A percentile compares a stretch with the other conserved stretches of the same genome.
phyloP scores from a whole-genome alignment of 2,113 vertebrate genomes.

The Oryzias curvinotus region DNA sequence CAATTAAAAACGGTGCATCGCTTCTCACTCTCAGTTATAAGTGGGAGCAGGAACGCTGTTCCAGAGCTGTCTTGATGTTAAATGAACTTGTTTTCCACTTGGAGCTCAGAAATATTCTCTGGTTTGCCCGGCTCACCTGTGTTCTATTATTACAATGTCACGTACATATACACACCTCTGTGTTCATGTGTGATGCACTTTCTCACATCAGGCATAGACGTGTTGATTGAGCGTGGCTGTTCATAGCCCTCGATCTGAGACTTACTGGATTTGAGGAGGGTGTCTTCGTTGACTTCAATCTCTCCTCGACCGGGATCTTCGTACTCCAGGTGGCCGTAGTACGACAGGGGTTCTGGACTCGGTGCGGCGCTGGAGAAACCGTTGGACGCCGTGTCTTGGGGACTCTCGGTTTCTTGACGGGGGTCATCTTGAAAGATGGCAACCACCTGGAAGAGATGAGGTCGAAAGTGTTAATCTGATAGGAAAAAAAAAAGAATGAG shows the following conservation, averaged over 20 bases:
- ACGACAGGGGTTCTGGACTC: conserved; percentile 70
- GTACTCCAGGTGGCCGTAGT: conserved; percentile 75
- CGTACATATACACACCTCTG: not conserved
- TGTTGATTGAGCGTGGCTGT: conserved; percentile 50
- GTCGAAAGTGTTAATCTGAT: not conserved
- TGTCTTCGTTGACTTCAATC: conserved; percentile 89
- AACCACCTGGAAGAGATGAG: conserved; percentile 79
- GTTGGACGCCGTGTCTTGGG: conserved; percentile 67
- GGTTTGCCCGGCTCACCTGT: conserved; percentile 25
- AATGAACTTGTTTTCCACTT: too few relatives aligned
- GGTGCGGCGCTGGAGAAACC: conserved; percentile 76
- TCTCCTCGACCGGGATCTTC: conserved; percentile 81
- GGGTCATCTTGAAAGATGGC: conserved; percentile 84
- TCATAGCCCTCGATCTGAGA: conserved; percentile 19
- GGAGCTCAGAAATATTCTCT: not conserved
- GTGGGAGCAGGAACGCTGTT: not conserved
- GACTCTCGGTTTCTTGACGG: conserved; percentile 66
- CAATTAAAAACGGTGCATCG: not conserved
- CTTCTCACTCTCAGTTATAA: not conserved
- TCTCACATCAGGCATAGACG: conserved; percentile 29
- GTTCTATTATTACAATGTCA: conserved; percentile 28
- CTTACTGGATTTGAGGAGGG: conserved; percentile 87
- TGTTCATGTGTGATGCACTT: not conserved
- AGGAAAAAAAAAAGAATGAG: not conserved
- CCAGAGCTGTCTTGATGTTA: too few relatives aligned